phyloP scores from a whole-genome alignment of 1,140 invertebrate genomes.

The Achroia grisella region DNA sequence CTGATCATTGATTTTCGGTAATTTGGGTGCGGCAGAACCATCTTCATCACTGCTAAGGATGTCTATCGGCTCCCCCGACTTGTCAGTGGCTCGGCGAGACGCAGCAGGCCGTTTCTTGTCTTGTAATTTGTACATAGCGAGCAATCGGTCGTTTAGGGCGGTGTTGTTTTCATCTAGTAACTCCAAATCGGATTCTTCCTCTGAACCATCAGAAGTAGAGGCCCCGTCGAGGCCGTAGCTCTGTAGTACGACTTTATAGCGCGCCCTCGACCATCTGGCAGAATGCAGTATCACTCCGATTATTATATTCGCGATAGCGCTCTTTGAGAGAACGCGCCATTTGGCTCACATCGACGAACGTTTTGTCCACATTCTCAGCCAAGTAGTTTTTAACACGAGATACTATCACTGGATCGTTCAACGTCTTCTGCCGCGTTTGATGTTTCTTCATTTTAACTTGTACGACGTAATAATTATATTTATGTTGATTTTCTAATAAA shows the following conservation, averaged over 20 bases:
- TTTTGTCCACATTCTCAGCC: constrained; percentile 81
- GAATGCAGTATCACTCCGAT: constrained; percentile 80
- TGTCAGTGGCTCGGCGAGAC: constrained; percentile 44
- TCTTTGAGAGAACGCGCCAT: constrained; percentile 83
- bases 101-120: constrained; percentile 53
- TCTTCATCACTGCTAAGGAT: constrained; percentile 75
- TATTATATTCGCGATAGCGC: constrained; percentile 81
- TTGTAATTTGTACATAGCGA: constrained; percentile 70
- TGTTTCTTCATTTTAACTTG: constrained; percentile 69
- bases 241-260: constrained; percentile 73
- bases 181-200: constrained; percentile 75
- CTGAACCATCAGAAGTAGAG: constrained; percentile 73
- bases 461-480: constrained; percentile 1
- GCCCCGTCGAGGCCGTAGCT: constrained; percentile 75
- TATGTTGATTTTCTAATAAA: no score
- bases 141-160: constrained; percentile 60
- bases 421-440: constrained; percentile 53
- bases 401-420: constrained; percentile 64
- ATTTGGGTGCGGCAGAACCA: constrained; percentile 57
- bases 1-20: constrained; percentile 67
- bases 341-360: constrained; percentile 81
- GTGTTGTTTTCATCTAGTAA: constrained; percentile 71
- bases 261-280: constrained; percentile 77
- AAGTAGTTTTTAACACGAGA: constrained; percentile 77
- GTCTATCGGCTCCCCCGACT: constrained; percentile 73